A percentile compares a stretch with the other conserved stretches of the same genome.
Evolutionary conservation across 2,888 invertebrate genomes (phyloP).

Genomic region (Phasia obesa): DNA sequence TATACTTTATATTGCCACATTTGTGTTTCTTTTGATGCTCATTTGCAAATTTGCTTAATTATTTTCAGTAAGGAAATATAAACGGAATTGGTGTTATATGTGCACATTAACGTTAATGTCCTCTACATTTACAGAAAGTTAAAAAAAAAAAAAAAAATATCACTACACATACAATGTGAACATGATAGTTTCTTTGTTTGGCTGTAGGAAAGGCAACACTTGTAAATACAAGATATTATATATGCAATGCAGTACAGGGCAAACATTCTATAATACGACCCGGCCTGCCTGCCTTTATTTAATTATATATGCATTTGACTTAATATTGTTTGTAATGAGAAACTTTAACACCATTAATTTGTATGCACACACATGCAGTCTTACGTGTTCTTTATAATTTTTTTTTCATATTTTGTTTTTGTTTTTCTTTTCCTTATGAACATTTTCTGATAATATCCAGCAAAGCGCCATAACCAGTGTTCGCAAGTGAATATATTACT

Average conservation of each 20-base stretch:
- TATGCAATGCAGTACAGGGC: background rate
- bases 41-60: conserved; percentile 16
- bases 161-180: background rate
- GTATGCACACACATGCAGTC: conserved; percentile 5
- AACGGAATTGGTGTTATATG: conserved; percentile 20
- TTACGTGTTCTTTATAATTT: background rate
- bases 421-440: background rate
- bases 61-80: conserved; percentile 2
- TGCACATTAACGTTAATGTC: conserved; percentile 21
- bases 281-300: conserved; percentile 16
- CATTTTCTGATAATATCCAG: too few species aligned
- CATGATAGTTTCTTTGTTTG: background rate
- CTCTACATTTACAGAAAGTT: conserved; percentile 7
- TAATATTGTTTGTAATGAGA: conserved; percentile 47
- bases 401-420: background rate
- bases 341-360: conserved; percentile 55
- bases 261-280: background rate
- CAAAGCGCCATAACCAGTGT: too few species aligned
- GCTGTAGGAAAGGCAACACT: background rate
- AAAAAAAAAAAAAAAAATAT: conserved; percentile 8
- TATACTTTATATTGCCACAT: background rate
- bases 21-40: conserved; percentile 23
- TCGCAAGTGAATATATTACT: background rate
- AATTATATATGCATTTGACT: conserved; percentile 22
- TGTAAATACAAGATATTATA: too few species aligned